Evolutionary conservation across 2,113 vertebrate genomes (phyloP).

Genomic region (Raja brachyura): DNA sequence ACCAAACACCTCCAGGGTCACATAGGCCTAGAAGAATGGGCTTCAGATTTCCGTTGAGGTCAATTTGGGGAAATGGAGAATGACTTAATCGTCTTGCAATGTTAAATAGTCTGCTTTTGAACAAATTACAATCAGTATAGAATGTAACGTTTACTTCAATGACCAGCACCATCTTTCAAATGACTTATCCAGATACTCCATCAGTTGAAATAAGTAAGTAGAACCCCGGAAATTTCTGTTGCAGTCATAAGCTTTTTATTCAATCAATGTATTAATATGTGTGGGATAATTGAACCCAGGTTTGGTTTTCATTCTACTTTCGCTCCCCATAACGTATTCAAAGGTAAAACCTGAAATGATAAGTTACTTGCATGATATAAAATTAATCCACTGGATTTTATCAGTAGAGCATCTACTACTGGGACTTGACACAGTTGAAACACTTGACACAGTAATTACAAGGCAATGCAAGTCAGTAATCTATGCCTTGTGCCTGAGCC

Average conservation of each 20-base stretch:
- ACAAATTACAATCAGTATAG: not conserved
- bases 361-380: not conserved
- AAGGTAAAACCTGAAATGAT: not conserved
- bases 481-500: not conserved
- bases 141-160: not conserved
- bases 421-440: not conserved
- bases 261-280: not conserved
- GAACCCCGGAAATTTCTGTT: not conserved
- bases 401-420: constrained; percentile 2
- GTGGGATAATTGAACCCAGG: not conserved
- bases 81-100: not conserved
- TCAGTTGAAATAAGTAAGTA: not conserved
- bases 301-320: constrained; percentile 4
- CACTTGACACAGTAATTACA: constrained; percentile 3
- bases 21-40: too few species aligned
- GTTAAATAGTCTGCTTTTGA: not conserved
- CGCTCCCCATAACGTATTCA: not conserved
- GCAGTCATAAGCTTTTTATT: not conserved
- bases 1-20: too few species aligned
- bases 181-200: not conserved
- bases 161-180: not conserved
- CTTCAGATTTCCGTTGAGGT: too few species aligned
- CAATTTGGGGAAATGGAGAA: too few species aligned
- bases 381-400: constrained; percentile 19
- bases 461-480: constrained; percentile 27